phyloP scores from a whole-genome alignment of 2,113 vertebrate genomes.

The Canis aureus region DNA sequence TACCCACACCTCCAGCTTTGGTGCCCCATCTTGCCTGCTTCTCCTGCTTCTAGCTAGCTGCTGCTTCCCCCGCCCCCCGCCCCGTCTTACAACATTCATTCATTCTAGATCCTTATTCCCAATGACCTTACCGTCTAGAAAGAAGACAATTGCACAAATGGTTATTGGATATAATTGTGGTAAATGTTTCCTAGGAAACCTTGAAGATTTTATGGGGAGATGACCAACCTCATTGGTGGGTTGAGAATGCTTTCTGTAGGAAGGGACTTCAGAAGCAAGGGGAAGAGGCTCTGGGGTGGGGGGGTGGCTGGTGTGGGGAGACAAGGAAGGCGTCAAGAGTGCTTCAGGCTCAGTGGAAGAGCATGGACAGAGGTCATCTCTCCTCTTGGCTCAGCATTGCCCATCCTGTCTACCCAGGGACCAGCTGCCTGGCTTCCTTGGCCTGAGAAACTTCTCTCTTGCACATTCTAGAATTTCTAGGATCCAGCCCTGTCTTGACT shows the following conservation, averaged over 20 bases:
- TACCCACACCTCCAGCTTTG: neutral
- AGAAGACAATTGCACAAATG: neutral
- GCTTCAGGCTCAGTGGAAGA: neutral
- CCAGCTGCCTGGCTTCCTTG: neutral
- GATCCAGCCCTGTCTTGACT: neutral
- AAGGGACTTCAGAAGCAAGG: neutral
- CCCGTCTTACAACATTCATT: neutral
- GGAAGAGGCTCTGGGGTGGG: neutral
- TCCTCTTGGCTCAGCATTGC: neutral
- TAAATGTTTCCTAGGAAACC: neutral
- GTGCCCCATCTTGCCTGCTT: neutral
- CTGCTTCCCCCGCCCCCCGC: too few species aligned
- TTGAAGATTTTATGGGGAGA: neutral
- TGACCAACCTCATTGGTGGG: neutral
- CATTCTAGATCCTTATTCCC: neutral
- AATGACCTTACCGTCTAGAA: neutral
- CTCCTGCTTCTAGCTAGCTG: neutral
- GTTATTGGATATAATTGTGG: neutral
- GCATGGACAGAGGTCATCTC: neutral
- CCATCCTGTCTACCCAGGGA: neutral
- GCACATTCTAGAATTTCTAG: neutral
- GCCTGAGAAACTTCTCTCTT: neutral
- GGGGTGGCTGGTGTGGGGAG: neutral
- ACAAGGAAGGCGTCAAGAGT: too few species aligned
- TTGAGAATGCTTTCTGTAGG: neutral